A percentile compares a stretch with the other conserved stretches of the same genome.
phyloP scores from a whole-genome alignment of 1,140 invertebrate genomes.

The Doryteuthis pealeii region DNA sequence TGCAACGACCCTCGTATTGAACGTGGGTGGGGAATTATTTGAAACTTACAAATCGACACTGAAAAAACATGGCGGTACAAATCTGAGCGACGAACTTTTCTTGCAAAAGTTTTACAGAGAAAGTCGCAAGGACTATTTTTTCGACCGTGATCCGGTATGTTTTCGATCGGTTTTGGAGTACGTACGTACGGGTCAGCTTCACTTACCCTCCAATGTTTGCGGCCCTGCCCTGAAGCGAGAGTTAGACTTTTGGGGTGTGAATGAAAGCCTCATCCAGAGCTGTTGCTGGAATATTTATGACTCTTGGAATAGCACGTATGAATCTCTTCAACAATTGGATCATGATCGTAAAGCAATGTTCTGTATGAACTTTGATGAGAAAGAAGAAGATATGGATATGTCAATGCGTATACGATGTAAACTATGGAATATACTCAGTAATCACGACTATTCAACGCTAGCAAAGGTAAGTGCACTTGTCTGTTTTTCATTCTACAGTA shows the following conservation, averaged over 20 bases:
- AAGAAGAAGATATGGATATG: conserved; percentile 9
- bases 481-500: too few species aligned
- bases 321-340: conserved; percentile 35
- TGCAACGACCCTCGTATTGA: conserved; percentile 31
- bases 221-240: conserved; percentile 47
- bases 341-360: conserved; percentile 31
- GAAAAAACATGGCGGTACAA: conserved; percentile 32
- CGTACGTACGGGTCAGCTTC: conserved; percentile 50
- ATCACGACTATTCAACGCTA: conserved; percentile 23
- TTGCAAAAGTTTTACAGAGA: conserved; percentile 42
- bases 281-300: conserved; percentile 44
- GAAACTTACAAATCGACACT: conserved; percentile 42
- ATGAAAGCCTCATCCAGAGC: conserved; percentile 37
- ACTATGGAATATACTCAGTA: conserved; percentile 27
- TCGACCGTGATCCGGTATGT: conserved; percentile 44
- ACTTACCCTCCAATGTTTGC: conserved; percentile 50
- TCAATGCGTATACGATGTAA: conserved; percentile 13
- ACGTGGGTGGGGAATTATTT: conserved; percentile 41
- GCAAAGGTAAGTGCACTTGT: conserved; percentile 32
- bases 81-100: conserved; percentile 33
- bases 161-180: conserved; percentile 49
- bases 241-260: conserved; percentile 41
- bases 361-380: too few species aligned
- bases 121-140: conserved; percentile 70
- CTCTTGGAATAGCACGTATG: conserved; percentile 33